Evolutionary conservation across 1,140 invertebrate species (phyloP), one percentile per base, ranked within the genome.

Genomic region (Holotrichia oblita): DNA sequence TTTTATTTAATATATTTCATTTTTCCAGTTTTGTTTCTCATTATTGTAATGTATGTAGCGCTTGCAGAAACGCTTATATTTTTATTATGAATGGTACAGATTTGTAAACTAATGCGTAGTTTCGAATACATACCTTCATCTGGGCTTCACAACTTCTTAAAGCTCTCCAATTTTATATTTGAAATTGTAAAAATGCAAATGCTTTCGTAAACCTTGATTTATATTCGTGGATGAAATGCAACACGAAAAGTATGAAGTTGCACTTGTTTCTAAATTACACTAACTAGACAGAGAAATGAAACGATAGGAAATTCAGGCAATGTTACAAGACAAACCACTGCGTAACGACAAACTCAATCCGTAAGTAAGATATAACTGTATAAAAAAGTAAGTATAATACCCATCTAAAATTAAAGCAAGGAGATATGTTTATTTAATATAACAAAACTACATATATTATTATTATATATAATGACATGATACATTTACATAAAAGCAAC

Each of bases 141-240:
- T 48, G 44, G 2, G 44, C 7, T 48, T 14, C 7, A 48, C n/a
- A 48, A 48, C 4, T 48, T 48, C 7, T 48, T 48, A 48, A 17
- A 17, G 1, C 10, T 3, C 44, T 48, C 1, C 44, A 48, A 14
- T 48, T 48, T 48, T 48, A 48, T 10, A 48, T 48, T 48, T 48
- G 2, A 48, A 48, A 48, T 48, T 48, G 44, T 48, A 48, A 48
- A 48, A 48, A 48, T 48, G n/a, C 44, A 48, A 48, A 48, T 48
- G 44, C 7, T 48, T 48, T 48, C 44, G 44, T 48, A 48, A 48
- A 17, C n/a, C 2, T 48, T 48, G n/a, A 14, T 17, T 48, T 14
- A 14, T 14, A 48, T 48, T 48, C 44, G 44, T 1, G 1, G 10
- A 48, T 48, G 44, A 10, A 8, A 48, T 1, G 44, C 44, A 48